Base-by-base conservation (phyloP, 2,113 vertebrate species). In the Equus quagga region DNA sequence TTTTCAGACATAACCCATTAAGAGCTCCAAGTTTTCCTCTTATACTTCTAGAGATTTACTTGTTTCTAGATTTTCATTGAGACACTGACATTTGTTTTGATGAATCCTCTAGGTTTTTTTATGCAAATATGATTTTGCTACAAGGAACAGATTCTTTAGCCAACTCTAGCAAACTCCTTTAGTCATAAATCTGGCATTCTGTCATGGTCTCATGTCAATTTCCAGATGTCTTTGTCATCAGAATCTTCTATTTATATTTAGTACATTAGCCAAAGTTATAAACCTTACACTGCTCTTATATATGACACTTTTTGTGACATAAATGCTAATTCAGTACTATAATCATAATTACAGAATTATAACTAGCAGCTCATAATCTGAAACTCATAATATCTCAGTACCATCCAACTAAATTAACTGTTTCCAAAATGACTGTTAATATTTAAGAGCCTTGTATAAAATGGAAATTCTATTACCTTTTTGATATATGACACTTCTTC, bases 381-480 rank as follows among this genome's bases (percentile, higher is more conserved):
- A 91, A 79, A 70, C 15, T 26, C 44, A 18, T 67, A 72, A 33
- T 76, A 58, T 56, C 15, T 79, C 18, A 15, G 13, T 64, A 73
- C 28, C 17, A 64, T 36, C 64, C n/a, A 51, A 23, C 31, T 54
- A 44, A 51, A 62, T 91, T 26, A 79, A 10, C 72, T 33, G 72
- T 86, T 70, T 95, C 44, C 54, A 86, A 49, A 91, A 83, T 86
- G 33, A 44, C 41, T 81, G 24, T 78, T 78, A 70, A 79, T 85
- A 62, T 70, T 51, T 85, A 58, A 69, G 15, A 91, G 7, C 26
- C 10, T 14, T 86, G 31, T 89, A 67, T 70, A 80, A 85, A 86
- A 80, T 86, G 28, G n/a, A 15, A 86, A 85, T 58, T 41, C 13
- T 36, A 41, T 7, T 91, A 60, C 51, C 26, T 60, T 78, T 85